phyloP scores from a whole-genome alignment of 2,888 invertebrate genomes.

The Ashinkailepas kermadecensis region DNA sequence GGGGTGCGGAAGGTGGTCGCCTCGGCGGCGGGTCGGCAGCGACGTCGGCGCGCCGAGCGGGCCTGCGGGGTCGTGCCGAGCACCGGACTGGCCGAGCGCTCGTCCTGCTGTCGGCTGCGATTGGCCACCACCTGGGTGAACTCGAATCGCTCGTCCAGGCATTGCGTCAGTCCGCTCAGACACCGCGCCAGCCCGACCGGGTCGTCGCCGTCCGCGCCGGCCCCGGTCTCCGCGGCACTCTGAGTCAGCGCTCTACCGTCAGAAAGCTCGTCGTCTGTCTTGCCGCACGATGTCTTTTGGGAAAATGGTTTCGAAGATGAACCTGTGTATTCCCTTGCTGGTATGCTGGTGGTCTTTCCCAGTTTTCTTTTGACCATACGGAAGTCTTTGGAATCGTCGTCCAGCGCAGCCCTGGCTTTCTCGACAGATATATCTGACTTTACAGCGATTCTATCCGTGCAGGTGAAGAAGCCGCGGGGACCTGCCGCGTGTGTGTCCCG shows the following conservation, averaged over 20 bases:
- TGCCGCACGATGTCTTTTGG: no score
- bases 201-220: no score
- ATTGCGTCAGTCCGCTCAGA: background rate
- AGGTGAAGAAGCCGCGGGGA: background rate
- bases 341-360: no score
- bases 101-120: background rate
- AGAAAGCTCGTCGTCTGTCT: no score
- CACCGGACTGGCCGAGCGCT: constrained; percentile 3
- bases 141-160: constrained; percentile 1
- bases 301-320: no score
- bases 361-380: no score
- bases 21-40: background rate
- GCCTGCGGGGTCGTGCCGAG: background rate
- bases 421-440: background rate
- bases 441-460: no score
- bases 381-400: background rate
- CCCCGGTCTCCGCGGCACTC: no score
- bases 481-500: background rate
- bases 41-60: background rate
- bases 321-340: no score
- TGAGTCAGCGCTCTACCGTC: no score
- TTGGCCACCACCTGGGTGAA: constrained; percentile 22
- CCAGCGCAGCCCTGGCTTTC: background rate
- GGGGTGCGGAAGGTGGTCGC: background rate
- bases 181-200: no score